These are phyloP conservation scores for Prosapia bicincta DNA, from an alignment of 2,888 invertebrate genomes.

Conservation along the genomic window DNA sequence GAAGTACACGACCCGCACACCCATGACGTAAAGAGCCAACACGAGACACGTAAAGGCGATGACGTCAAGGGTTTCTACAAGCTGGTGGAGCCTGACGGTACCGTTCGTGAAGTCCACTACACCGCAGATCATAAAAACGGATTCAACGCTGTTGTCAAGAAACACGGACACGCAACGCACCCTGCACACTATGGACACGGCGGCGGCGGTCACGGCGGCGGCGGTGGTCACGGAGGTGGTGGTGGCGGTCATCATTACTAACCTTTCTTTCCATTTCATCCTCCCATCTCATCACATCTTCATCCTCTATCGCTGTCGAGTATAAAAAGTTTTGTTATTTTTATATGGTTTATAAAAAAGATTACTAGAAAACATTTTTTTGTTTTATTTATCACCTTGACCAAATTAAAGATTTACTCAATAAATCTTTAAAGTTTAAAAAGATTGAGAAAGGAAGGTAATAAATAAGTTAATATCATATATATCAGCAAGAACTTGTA, in stretches of 20 bases:
- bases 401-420: no score
- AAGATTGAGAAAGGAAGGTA: no score
- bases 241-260: constrained; percentile 33
- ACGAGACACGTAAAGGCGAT: constrained; percentile 48
- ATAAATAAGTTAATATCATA: no score
- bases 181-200: constrained; percentile 33
- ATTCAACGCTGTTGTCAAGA: constrained; percentile 41
- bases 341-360: not conserved
- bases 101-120: constrained; percentile 38
- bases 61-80: constrained; percentile 48
- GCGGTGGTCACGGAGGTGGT: constrained; percentile 1
- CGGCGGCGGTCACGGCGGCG: constrained; percentile 25
- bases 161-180: constrained; percentile 35
- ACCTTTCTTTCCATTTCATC: constrained; percentile 29
- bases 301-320: not conserved
- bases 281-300: not conserved
- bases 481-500: no score
- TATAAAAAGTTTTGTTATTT: not conserved
- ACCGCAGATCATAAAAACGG: constrained; percentile 40
- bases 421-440: no score
- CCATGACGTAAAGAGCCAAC: constrained; percentile 48
- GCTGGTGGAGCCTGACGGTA: constrained; percentile 36
- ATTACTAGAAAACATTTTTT: not conserved
- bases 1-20: constrained; percentile 48
- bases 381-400: not conserved